Base-by-base conservation (phyloP, 1,140 invertebrate genomes). In the Meloidogyne floridensis region DNA sequence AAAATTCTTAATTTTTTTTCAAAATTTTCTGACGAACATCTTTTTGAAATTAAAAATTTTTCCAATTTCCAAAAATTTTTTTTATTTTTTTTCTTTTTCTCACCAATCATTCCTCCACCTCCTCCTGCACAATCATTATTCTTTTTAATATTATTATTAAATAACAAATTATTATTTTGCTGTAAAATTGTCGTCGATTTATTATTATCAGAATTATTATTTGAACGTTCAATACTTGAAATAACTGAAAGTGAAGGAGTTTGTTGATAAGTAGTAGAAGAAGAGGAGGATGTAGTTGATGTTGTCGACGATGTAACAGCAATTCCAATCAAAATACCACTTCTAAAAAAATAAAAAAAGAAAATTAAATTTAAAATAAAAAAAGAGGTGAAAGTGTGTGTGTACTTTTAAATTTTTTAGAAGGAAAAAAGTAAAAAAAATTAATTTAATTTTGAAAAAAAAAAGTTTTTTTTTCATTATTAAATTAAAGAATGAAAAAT, bases 251-350 rank as follows among this genome's bases (percentile, higher is more conserved):
- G 13, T 15, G 56, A 5, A 15, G 15, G 59, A n/a, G n/a, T 15
- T 65, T 65, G 59, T 65, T 65, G 59, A 65, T 65, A 65, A 65
- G n/a, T 65, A 65, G 5, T 18, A 65, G n/a, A n/a, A 65, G 59
- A 65, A n/a, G 59, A 65, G n/a, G 15, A n/a, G n/a, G 15, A n/a
- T 7, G n/a, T 65, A 59, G 11, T 59, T 15, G 13, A 5, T 59
- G 56, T 59, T 15, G 4, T 59, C 15, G 56, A 15, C 7, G 59
- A 65, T 65, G 59, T 65, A 47, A 47, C 47, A 18, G 59, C 59
- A 65, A 65, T 65, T n/a, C 59, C 59, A 65, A 65, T 65, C n/a
- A 65, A 65, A 65, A 65, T 65, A 65, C 59, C 59, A 65, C 59
- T 65, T 65, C 59, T 65, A n/a, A 9, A 11, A 65, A 65, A 65